These are phyloP conservation scores for Drosophila emarginata DNA, from an alignment of 2,888 invertebrate genomes.

Conservation along the genomic window DNA sequence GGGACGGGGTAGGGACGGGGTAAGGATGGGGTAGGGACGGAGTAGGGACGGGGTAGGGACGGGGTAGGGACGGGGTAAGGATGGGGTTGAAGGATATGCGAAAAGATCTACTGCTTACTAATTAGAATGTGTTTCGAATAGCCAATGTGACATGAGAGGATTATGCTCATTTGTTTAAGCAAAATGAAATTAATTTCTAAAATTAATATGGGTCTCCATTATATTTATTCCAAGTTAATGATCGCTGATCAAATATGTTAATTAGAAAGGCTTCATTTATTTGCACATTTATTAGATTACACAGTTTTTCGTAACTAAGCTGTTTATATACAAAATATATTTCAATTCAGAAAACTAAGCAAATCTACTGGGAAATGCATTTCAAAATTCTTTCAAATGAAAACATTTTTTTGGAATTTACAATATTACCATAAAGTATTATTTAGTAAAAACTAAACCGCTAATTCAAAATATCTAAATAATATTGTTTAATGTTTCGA, in stretches of 20 bases:
- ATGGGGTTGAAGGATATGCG: conserved; percentile 13
- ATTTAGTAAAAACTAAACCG: no score
- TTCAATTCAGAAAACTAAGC: no score
- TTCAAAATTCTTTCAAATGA: no score
- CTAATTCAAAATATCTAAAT: no score
- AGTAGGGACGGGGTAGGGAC: conserved; percentile 10
- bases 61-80: conserved; percentile 7
- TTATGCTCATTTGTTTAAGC: conserved; percentile 18
- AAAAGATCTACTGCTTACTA: conserved; percentile 34
- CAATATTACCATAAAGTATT: no score
- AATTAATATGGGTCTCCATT: neutral
- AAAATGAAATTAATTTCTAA: conserved; percentile 2
- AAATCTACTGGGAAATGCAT: no score
- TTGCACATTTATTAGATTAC: neutral
- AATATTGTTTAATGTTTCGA: no score
- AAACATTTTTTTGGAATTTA: no score
- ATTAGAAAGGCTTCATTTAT: neutral
- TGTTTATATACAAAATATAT: no score
- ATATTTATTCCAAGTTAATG: neutral
- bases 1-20: conserved; percentile 10
- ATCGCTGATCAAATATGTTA: neutral
- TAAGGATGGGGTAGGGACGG: no score
- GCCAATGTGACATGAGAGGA: conserved; percentile 9
- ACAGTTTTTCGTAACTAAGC: no score
- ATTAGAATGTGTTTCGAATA: conserved; percentile 41